These are phyloP conservation scores for Phalacrocorax aristotelis DNA, from an alignment of 2,113 vertebrate genomes.

Conservation along the genomic window DNA sequence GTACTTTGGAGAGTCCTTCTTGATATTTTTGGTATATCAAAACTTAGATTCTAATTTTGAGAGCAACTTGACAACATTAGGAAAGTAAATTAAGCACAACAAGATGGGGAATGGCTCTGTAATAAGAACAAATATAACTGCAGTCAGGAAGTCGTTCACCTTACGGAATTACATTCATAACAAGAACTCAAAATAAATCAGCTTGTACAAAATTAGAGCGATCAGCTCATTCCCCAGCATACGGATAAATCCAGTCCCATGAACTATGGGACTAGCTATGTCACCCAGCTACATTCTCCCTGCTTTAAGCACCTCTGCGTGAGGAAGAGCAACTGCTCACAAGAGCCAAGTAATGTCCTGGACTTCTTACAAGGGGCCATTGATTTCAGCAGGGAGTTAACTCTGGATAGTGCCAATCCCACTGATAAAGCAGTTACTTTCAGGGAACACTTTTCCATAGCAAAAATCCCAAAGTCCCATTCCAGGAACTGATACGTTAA, in stretches of 20 bases:
- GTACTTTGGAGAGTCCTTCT: not conserved
- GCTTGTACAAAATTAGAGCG: not conserved
- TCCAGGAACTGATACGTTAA: not conserved
- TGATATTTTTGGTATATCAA: not conserved
- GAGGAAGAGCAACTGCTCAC: not conserved
- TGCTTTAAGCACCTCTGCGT: not conserved
- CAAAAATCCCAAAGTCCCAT: not conserved
- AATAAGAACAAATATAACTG: not conserved
- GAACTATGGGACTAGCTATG: not conserved
- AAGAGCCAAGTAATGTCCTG: not conserved
- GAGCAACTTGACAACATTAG: not conserved
- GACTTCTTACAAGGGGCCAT: not conserved
- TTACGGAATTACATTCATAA: not conserved
- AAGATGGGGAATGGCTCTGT: not conserved
- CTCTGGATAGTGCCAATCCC: not conserved
- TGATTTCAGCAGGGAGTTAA: not conserved
- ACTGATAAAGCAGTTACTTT: not conserved
- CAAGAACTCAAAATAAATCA: not conserved
- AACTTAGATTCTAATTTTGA: conserved; percentile 18
- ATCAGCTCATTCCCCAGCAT: not conserved
- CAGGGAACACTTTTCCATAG: not conserved
- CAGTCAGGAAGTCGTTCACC: not conserved
- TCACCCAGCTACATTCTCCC: not conserved
- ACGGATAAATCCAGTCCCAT: not conserved
- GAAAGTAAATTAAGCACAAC: not conserved